Conservation (phyloP, 2,113 vertebrate genomes). For the Paradoxurus hermaphroditus region DNA sequence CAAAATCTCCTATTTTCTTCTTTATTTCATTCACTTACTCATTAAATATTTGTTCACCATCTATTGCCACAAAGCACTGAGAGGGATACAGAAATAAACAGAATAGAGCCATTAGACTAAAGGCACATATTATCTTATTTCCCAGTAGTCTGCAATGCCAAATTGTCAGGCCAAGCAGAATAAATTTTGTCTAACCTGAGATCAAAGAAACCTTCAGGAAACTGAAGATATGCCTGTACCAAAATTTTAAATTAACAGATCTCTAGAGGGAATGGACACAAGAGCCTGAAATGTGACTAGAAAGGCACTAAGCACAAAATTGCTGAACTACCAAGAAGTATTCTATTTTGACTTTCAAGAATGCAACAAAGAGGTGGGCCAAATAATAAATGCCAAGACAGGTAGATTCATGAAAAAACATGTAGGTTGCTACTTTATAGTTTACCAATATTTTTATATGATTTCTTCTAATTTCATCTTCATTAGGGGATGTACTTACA, state of each 20-base stretch:
- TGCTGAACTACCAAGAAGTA: background rate
- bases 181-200: background rate
- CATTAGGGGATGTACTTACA: background rate
- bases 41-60: constrained; percentile 3
- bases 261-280: background rate
- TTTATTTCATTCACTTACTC: background rate
- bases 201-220: background rate
- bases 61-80: background rate
- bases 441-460: background rate
- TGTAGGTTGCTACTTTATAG: background rate
- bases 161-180: background rate
- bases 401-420: background rate
- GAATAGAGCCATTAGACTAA: constrained; percentile 25
- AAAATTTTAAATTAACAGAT: constrained; percentile 24
- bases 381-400: background rate
- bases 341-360: background rate
- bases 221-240: background rate
- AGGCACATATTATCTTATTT: background rate
- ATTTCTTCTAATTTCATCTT: background rate
- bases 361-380: background rate
- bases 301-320: background rate
- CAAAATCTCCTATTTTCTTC: background rate
- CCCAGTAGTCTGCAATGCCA: background rate
- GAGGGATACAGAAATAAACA: background rate
- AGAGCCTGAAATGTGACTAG: background rate